A percentile compares a stretch with the other conserved stretches of the same genome.
Conservation (phyloP, 2,113 vertebrate genomes). For the Chionodraco myersi region DNA sequence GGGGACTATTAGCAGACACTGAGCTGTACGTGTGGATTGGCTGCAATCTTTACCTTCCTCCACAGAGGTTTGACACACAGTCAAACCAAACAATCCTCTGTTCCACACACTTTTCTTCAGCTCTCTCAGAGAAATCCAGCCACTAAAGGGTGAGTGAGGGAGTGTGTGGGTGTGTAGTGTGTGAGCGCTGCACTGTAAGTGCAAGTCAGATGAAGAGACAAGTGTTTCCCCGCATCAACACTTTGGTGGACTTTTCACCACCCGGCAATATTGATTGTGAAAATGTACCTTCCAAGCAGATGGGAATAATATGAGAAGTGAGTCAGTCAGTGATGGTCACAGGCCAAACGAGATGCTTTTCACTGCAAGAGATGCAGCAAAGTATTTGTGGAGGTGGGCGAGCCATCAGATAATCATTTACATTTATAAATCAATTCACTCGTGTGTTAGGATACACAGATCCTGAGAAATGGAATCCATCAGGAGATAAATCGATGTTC, state of each 20-base stretch:
- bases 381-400: background rate
- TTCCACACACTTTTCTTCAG: conserved; percentile 8
- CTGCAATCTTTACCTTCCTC: conserved; percentile 34
- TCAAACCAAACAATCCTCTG: conserved; percentile 27
- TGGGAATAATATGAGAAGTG: conserved; percentile 27
- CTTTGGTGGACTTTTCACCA: conserved; percentile 18
- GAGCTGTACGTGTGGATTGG: background rate
- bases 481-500: conserved; percentile 12
- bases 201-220: conserved; percentile 36
- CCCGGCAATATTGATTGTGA: background rate
- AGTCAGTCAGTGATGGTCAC: conserved; percentile 4
- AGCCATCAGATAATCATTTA: conserved; percentile 5
- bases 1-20: conserved; percentile 27
- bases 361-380: conserved; percentile 7
- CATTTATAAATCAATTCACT: conserved; percentile 23
- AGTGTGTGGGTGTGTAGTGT: background rate
- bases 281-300: conserved; percentile 6
- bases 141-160: conserved; percentile 9
- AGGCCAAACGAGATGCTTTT: conserved; percentile 25
- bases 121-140: conserved; percentile 23
- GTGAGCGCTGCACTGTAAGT: background rate
- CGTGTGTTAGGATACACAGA: background rate
- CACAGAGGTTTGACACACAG: conserved; percentile 6
- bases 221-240: conserved; percentile 11
- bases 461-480: conserved; percentile 22